Evolutionary conservation across 2,113 vertebrate genomes (phyloP).

Genomic region (Puffinus mauretanicus): DNA sequence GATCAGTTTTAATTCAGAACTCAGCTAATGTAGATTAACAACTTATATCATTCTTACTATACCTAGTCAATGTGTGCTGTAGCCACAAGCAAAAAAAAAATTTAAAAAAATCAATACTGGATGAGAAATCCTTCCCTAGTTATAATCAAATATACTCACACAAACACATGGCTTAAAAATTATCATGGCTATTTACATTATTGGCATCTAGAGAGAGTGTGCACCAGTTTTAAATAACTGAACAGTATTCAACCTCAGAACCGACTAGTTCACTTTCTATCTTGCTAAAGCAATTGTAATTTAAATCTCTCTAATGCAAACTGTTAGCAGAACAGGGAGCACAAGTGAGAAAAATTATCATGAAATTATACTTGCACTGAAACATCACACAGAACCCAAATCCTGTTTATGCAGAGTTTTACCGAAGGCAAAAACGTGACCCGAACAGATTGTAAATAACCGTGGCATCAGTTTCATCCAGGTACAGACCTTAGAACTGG

Average conservation of each 20-base stretch:
- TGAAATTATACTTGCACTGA: neutral
- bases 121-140: neutral
- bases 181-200: neutral
- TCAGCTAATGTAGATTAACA: neutral
- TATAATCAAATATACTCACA: neutral
- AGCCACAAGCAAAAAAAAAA: neutral
- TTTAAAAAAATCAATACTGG: neutral
- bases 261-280: neutral
- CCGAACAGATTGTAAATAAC: neutral
- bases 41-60: neutral
- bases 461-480: neutral
- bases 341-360: neutral
- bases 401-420: neutral
- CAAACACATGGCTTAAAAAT: neutral
- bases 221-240: neutral
- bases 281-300: neutral
- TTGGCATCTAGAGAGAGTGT: neutral
- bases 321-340: neutral
- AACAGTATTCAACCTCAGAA: neutral
- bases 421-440: neutral
- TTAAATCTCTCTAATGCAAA: constrained; percentile 1
- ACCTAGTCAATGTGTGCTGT: neutral
- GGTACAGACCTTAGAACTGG: neutral
- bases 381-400: neutral
- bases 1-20: neutral